Evolutionary conservation across 2,888 invertebrate species (phyloP), one percentile per base, ranked within the genome.

Genomic region (Ornithoptera priamus): DNA sequence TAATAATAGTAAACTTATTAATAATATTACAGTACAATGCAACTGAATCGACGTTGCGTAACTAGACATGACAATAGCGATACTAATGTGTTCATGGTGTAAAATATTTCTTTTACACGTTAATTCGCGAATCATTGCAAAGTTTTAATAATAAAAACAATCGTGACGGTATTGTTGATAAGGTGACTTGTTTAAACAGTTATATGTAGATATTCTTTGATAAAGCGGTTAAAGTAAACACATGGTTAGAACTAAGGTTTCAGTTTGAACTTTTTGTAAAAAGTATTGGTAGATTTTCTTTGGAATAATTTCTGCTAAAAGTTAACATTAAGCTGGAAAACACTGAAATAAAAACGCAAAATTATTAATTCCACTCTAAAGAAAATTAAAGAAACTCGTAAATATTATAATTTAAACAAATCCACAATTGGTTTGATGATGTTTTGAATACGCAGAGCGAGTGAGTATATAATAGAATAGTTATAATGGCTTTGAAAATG

Each of bases 1-100:
- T 77, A 69, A 75, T 77, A 69, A 75, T 71, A 75, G 62, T 79
- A 68, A 57, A 36, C 62, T 22, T 22, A 69, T 39, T 61, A 70
- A 70, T 15, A 70, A 59, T 58, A 22, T 63, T 39, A 62, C 7
- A 59, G 39, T 62, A 18, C 62, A 62, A 67, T 62, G 12, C n/a
- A 20, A 59, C 50, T 62, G 65, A 7, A 65, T 10, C 62, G 50
- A 53, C 50, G 62, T 69, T 65, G 53, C 65, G 36, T 68, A 67
- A 69, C 10, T 46, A 58, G 58, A 50, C 65, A 62, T 57, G 20
- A 65, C 67, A 58, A 66, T 20, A 62, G 62, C 60, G 62, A 58
- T 57, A 20, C 65, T 62, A 58, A 69, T 69, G 57, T 58, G 22
- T 65, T 62, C 50, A 36, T 62, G 42, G 65, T 62, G 65, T 30